Conservation (phyloP, 2,797 vertebrate species). For the Phataginus tricuspis region DNA sequence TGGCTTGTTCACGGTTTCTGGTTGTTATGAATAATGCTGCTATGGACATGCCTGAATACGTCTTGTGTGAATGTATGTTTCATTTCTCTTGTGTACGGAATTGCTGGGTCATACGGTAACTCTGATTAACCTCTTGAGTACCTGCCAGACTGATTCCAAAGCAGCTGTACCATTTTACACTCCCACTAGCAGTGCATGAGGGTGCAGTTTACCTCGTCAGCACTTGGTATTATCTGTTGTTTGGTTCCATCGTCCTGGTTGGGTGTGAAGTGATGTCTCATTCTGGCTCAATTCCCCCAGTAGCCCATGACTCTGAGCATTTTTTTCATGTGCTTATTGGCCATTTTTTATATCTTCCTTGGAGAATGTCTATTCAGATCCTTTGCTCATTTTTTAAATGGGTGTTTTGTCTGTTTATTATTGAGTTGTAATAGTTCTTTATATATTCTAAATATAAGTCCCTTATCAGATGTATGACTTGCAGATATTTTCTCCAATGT, state of each 20-base stretch:
- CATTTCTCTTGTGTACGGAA: neutral
- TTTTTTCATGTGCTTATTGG: neutral
- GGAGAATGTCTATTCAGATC: neutral
- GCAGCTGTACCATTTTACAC: neutral
- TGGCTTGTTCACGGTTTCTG: neutral
- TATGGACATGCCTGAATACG: too few species aligned
- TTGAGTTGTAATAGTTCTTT: neutral
- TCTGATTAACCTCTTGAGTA: neutral
- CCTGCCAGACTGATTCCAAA: neutral
- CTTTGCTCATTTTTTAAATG: neutral
- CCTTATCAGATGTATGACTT: neutral
- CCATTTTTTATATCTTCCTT: neutral
- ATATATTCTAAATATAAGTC: neutral
- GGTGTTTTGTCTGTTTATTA: neutral
- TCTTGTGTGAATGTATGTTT: neutral
- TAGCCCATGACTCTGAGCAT: neutral
- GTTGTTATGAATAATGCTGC: neutral
- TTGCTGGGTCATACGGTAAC: neutral
- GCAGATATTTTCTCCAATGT: neutral
- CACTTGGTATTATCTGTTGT: neutral
- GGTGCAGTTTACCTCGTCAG: neutral
- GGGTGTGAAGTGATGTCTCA: neutral
- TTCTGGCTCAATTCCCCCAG: neutral
- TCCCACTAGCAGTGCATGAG: neutral
- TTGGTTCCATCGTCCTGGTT: neutral